phyloP scores from a whole-genome alignment of 1,140 invertebrate species.

The Drosophila leontia region DNA sequence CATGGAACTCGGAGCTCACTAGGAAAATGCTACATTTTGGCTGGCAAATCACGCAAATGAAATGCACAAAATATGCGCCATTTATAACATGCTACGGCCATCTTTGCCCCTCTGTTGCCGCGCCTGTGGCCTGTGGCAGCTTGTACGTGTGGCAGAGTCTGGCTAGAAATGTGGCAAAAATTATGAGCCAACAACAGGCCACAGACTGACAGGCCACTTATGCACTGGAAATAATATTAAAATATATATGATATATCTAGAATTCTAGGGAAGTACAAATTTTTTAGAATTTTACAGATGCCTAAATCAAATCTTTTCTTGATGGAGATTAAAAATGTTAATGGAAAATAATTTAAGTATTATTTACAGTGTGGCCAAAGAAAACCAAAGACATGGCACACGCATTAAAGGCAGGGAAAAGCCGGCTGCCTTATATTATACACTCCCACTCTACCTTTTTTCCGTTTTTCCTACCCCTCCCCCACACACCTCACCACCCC shows the following conservation, averaged over 20 bases:
- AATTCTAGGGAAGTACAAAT: not conserved
- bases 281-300: no score
- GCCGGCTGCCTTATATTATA: not conserved
- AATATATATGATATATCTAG: no score
- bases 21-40: constrained; percentile 75
- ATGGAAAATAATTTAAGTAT: not conserved
- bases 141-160: constrained; percentile 54
- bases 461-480: not conserved
- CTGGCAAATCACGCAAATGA: constrained; percentile 82
- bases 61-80: constrained; percentile 82
- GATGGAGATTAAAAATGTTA: not conserved
- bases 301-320: not conserved
- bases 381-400: constrained; percentile 61
- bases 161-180: constrained; percentile 61
- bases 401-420: constrained; percentile 27
- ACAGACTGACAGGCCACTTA: constrained; percentile 42
- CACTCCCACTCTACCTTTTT: not conserved
- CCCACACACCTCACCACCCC: not conserved
- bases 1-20: constrained; percentile 28
- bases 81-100: constrained; percentile 68
- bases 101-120: not conserved
- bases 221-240: not conserved
- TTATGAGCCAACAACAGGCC: constrained; percentile 74
- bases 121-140: constrained; percentile 2
- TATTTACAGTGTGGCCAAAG: not conserved